Evolutionary conservation across 2,888 invertebrate genomes (phyloP).

Genomic region (Selenia dentaria): DNA sequence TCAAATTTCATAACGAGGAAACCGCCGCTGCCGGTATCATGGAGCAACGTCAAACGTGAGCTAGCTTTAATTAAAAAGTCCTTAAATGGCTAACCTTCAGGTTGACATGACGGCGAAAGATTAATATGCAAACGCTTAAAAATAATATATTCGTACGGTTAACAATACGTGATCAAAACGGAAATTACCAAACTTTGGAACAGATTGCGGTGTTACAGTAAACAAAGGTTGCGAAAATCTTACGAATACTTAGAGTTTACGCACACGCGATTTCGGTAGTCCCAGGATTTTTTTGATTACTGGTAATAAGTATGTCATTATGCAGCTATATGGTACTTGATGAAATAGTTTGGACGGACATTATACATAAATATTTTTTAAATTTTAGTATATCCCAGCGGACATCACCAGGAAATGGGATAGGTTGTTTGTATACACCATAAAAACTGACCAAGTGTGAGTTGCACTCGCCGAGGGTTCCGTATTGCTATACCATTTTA

Average conservation of each 20-base stretch:
- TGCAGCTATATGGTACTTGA: too few relatives aligned
- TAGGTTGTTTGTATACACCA: too few relatives aligned
- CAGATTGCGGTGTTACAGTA: constrained; percentile 1
- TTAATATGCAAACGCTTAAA: constrained; percentile 58
- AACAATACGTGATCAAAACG: constrained; percentile 22
- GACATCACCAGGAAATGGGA: too few relatives aligned
- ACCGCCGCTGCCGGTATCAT: constrained; percentile 34
- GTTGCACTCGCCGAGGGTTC: too few relatives aligned
- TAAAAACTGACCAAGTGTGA: too few relatives aligned
- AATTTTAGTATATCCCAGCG: too few relatives aligned
- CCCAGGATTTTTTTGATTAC: too few relatives aligned
- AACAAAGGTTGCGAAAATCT: neutral
- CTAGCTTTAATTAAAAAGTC: constrained; percentile 69
- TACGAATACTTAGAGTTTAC: neutral
- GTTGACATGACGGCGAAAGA: constrained; percentile 54
- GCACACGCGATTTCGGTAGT: neutral
- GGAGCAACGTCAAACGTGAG: constrained; percentile 44
- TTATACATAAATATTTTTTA: too few relatives aligned
- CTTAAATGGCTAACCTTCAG: constrained; percentile 62
- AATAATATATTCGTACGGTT: constrained; percentile 34
- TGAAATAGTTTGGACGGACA: too few relatives aligned
- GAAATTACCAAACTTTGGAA: constrained; percentile 15
- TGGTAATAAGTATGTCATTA: too few relatives aligned
- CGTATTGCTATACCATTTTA: too few relatives aligned
- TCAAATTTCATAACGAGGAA: constrained; percentile 66